A percentile compares a stretch with the other conserved stretches of the same genome.
These are phyloP conservation scores for Tetramorium bicarinatum DNA, from an alignment of 2,888 invertebrate species.

Conservation along the genomic window DNA sequence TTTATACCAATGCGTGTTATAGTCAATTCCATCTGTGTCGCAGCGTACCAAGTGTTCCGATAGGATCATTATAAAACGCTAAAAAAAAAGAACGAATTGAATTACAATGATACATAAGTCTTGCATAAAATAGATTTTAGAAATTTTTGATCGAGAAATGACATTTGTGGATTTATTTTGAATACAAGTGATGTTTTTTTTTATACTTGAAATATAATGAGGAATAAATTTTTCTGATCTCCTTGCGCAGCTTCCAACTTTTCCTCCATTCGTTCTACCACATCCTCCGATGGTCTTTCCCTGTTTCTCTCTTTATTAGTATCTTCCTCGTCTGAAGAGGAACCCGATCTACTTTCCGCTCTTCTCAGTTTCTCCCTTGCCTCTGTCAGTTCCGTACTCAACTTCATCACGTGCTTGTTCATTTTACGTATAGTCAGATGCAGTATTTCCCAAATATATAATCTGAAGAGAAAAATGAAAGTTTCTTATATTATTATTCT, in stretches of 20 bases:
- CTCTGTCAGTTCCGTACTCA: conserved; percentile 93
- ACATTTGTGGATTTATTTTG: conserved; percentile 1
- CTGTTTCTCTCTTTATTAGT: conserved; percentile 87
- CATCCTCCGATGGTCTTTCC: conserved; percentile 92
- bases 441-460: conserved; percentile 95
- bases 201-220: conserved; percentile 96
- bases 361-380: conserved; percentile 95
- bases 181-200: neutral
- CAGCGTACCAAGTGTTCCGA: conserved; percentile 97
- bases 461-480: conserved; percentile 25
- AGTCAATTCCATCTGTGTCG: conserved; percentile 97
- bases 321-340: conserved; percentile 93
- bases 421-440: conserved; percentile 98
- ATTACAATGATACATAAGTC: neutral
- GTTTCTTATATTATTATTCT: neutral
- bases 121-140: neutral
- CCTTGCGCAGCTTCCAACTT: conserved; percentile 97
- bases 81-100: conserved; percentile 76
- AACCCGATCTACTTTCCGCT: conserved; percentile 93
- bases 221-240: conserved; percentile 98
- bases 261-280: conserved; percentile 98
- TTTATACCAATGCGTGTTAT: conserved; percentile 97
- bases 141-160: neutral
- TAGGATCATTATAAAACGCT: conserved; percentile 98
- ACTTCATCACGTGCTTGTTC: conserved; percentile 96